Conservation (phyloP, 1,140 invertebrate genomes). For the Trachymyrmex septentrionalis region DNA sequence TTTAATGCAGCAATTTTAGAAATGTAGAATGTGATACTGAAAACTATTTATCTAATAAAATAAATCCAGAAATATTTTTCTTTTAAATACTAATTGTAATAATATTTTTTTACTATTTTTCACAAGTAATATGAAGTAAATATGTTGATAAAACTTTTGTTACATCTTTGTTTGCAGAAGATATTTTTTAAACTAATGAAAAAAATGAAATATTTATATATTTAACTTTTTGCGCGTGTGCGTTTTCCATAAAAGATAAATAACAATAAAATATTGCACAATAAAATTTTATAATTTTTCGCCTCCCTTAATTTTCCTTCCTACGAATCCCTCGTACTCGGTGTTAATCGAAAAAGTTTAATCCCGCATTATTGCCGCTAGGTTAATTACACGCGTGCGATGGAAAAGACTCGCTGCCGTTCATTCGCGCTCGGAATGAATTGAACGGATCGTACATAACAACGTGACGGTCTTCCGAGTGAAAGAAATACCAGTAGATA, state of each 20-base stretch:
- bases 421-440: neutral
- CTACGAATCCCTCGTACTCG: neutral
- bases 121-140: neutral
- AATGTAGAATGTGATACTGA: neutral
- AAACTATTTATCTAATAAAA: neutral
- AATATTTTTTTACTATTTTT: conserved; percentile 1
- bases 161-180: neutral
- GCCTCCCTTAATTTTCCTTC: neutral
- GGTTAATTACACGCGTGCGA: neutral
- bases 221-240: neutral
- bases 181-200: neutral
- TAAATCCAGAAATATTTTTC: neutral
- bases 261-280: neutral
- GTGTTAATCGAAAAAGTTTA: neutral
- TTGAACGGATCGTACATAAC: neutral
- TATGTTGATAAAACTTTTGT: conserved; percentile 11
- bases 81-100: neutral
- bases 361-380: neutral
- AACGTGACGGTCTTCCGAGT: neutral
- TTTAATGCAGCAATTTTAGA: neutral
- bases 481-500: conserved; percentile 40
- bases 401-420: neutral
- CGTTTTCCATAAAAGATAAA: neutral
- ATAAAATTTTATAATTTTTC: neutral
- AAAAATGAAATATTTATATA: conserved; percentile 14